Evolutionary conservation across 2,888 invertebrate genomes (phyloP), one percentile per base, ranked within the genome.

Genomic region (Rapana venosa): DNA sequence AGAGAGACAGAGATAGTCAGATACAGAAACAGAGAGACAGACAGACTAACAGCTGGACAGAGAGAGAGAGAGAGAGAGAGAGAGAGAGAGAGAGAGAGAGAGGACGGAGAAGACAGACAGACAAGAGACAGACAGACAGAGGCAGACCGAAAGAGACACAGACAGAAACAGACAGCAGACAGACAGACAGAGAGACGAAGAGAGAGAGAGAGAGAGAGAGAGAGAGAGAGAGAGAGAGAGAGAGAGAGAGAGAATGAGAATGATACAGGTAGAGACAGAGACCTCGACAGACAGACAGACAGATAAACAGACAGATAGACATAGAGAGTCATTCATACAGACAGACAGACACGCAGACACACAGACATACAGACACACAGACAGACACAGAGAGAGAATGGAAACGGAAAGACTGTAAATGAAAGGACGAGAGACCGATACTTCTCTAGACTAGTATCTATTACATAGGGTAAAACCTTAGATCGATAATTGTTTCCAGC

Each of bases 1-100:
- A 66, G 66, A 66, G 66, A 66, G 66, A 77, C 22, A 77, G 74
- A 77, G 74, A 77, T 8, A n/a, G 74, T n/a, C n/a, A 77, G 74
- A 77, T 8, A 77, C 11, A 77, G n/a, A 77, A n/a, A 77, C n/a
- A 77, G 74, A 77, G n/a, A 77, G 15, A 77, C 15, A 77, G n/a
- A 77, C 1, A 77, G 74, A 77, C n/a, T 15, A 13, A 77, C n/a
- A 77, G 74, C 6, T 1, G n/a, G 74, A 77, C 74, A 77, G 74
- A 77, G 22, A 77, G 15, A 77, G 22, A 77, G 74, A 77, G n/a
- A 15, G 4, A 77, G 15, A 77, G 26, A 30, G 26, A 26, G 66
- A 13, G 4, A 66, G 6, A 22, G 66, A 66, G 26, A 66, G 8
- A 47, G 4, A 47, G 15, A 77, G 66, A 66, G 66, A 66, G 66